phyloP scores from a whole-genome alignment of 92 coral and sea anemone genomes.

The Porites rus region DNA sequence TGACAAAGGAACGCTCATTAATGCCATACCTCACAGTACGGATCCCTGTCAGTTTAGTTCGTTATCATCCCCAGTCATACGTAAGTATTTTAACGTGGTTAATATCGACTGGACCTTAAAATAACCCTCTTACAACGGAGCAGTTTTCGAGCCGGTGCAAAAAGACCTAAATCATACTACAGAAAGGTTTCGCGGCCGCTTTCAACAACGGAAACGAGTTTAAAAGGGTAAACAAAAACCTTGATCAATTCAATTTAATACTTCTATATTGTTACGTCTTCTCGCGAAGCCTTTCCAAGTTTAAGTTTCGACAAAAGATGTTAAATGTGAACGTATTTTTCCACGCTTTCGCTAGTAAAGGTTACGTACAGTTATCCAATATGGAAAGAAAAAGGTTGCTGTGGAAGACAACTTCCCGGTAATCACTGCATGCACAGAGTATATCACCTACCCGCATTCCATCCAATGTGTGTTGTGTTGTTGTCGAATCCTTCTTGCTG shows the following conservation, averaged over 20 bases:
- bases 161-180: background rate
- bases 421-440: background rate
- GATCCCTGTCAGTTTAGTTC: slow-evolving; percentile 8
- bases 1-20: background rate
- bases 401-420: background rate
- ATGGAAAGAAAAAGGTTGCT: background rate
- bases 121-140: too few species aligned
- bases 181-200: background rate
- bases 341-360: background rate
- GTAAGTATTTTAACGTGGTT: too few species aligned
- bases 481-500: too few species aligned
- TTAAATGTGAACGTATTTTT: background rate
- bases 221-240: background rate
- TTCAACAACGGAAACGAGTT: slow-evolving; percentile 26
- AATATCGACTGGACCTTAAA: too few species aligned
- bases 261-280: background rate
- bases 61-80: background rate
- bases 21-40: background rate
- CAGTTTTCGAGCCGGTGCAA: background rate
- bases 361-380: slow-evolving; percentile 2
- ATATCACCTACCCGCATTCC: slow-evolving; percentile 33
- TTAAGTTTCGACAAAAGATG: too few species aligned
- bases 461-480: background rate
- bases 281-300: too few species aligned
- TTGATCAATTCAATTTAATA: too few species aligned